Conservation (phyloP, 2,113 vertebrate species). For the Tympanuchus pallidicinctus region DNA sequence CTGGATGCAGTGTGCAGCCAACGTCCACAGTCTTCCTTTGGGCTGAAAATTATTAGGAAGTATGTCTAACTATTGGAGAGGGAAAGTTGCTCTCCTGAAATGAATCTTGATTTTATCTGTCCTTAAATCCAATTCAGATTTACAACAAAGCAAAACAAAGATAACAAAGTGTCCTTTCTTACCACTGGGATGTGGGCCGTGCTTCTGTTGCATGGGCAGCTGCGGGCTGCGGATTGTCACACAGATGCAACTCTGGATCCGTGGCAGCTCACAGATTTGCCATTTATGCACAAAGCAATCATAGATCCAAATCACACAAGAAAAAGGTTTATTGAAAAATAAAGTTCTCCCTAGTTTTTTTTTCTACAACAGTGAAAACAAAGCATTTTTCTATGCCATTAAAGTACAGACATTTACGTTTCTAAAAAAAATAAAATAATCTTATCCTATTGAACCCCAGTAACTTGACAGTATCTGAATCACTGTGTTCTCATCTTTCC, state of each 20-base stretch:
- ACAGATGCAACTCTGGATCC: neutral
- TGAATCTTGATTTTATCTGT: neutral
- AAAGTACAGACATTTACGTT: slow-evolving; percentile 77
- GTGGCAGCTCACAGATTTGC: neutral
- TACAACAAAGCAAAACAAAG: neutral
- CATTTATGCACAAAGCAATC: slow-evolving; percentile 51
- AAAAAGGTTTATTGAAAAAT: slow-evolving; percentile 96
- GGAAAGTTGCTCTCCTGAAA: neutral
- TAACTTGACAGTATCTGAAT: slow-evolving; percentile 52
- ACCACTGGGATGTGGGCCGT: accelerated
- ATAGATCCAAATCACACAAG: slow-evolving; percentile 81
- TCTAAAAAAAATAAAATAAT: neutral
- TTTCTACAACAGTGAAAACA: slow-evolving; percentile 84
- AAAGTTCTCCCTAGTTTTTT: slow-evolving; percentile 90
- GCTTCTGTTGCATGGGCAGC: neutral
- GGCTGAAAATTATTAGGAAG: neutral
- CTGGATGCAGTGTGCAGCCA: neutral
- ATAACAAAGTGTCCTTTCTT: neutral
- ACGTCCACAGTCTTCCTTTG: neutral
- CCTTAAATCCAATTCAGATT: neutral
- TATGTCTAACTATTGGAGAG: neutral
- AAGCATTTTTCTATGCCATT: slow-evolving; percentile 74
- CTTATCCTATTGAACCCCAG: slow-evolving; percentile 35
- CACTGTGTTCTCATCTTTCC: slow-evolving; percentile 42
- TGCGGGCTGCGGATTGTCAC: neutral